These are phyloP conservation scores for Euplexia lucipara DNA, from an alignment of 2,888 invertebrate genomes.

Conservation along the genomic window DNA sequence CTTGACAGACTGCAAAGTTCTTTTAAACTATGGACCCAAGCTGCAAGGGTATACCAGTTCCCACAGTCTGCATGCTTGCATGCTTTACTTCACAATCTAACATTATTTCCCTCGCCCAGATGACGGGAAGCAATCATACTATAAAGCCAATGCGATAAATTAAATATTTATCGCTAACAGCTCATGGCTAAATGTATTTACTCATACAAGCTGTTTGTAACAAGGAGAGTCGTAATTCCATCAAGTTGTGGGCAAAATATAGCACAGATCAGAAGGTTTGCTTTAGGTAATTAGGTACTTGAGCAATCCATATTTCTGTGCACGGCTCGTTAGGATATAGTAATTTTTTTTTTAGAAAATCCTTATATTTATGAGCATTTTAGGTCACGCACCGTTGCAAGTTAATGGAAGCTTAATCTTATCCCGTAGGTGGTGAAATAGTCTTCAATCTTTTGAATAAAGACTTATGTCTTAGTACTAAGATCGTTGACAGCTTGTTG, in stretches of 20 bases:
- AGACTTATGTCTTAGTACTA: too few species aligned
- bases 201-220: conserved; percentile 42
- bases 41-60: not conserved
- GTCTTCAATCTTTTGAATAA: too few species aligned
- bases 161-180: conserved; percentile 45
- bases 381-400: too few species aligned
- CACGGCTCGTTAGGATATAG: too few species aligned
- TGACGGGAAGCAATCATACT: conserved; percentile 34
- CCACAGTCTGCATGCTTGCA: conserved; percentile 3
- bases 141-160: conserved; percentile 47
- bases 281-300: too few species aligned
- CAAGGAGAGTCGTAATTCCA: conserved; percentile 48
- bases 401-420: too few species aligned
- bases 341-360: too few species aligned
- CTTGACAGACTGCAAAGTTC: too few species aligned
- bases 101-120: not conserved
- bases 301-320: too few species aligned
- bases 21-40: not conserved
- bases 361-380: too few species aligned
- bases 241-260: conserved; percentile 6
- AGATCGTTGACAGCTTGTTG: too few species aligned
- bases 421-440: too few species aligned
- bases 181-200: conserved; percentile 56
- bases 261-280: conserved; percentile 9
- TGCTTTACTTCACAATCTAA: conserved; percentile 2